Percentiles rank a stretch among this genome's conserved stretches.
phyloP scores from a whole-genome alignment of 2,797 vertebrate species.

The Spondyliosoma cantharus region DNA sequence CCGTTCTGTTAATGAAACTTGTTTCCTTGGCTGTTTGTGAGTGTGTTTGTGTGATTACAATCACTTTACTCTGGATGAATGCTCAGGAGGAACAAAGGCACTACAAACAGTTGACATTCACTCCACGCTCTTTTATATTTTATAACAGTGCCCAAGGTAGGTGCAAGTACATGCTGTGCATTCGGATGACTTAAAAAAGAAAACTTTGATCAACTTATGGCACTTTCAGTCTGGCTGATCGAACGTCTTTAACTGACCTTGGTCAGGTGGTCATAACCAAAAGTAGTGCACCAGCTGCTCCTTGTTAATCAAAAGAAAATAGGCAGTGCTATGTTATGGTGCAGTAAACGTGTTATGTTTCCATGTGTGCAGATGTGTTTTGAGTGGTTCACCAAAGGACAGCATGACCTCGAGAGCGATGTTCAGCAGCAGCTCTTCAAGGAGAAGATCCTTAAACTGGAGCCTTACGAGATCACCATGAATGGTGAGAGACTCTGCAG shows the following conservation, averaged over 20 bases:
- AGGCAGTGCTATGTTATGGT: background rate
- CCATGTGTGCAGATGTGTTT: conserved; percentile 92
- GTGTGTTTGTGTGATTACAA: background rate
- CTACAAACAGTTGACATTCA: background rate
- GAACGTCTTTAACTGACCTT: background rate
- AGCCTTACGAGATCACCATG: conserved; percentile 99
- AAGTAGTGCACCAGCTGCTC: conserved; percentile 5
- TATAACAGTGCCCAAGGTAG: background rate
- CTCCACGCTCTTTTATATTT: background rate
- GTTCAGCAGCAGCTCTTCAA: conserved; percentile 99
- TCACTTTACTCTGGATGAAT: background rate
- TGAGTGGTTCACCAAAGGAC: conserved; percentile 99
- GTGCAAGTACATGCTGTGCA: background rate
- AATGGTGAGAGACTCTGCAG: conserved; percentile 86
- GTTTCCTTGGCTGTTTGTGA: conserved; percentile 17
- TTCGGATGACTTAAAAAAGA: background rate
- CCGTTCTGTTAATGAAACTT: conserved; percentile 14
- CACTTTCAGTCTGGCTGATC: background rate
- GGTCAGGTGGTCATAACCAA: no score
- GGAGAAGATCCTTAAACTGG: conserved; percentile 98
- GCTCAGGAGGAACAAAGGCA: conserved; percentile 12
- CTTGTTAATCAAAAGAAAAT: background rate
- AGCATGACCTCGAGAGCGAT: conserved; percentile 97
- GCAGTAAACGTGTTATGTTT: background rate
- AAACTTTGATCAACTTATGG: background rate